Evolutionary conservation across 1,140 invertebrate species (phyloP).

Genomic region (Ridgeia piscesae): DNA sequence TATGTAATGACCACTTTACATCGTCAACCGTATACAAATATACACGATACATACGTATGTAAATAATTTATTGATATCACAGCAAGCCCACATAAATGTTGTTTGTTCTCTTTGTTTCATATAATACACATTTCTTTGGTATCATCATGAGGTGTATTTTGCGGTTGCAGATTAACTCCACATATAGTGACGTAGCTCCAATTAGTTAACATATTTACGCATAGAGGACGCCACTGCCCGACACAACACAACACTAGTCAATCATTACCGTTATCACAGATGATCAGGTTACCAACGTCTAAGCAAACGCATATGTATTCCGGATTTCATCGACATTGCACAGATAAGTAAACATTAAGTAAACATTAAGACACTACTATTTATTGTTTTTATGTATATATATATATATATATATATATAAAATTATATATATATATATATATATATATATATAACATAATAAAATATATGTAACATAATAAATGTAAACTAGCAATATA

Average conservation of each 20-base stretch:
- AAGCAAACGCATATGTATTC: background rate
- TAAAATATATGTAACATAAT: too few species aligned
- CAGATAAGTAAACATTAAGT: background rate
- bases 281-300: background rate
- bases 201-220: background rate
- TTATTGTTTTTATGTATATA: background rate
- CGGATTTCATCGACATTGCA: background rate
- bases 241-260: background rate
- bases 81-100: background rate
- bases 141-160: background rate
- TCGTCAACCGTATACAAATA: background rate
- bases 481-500: too few species aligned
- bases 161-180: too few species aligned
- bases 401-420: too few species aligned
- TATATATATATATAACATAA: too few species aligned
- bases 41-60: background rate
- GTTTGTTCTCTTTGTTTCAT: background rate
- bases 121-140: background rate
- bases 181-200: background rate
- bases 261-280: background rate
- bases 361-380: background rate
- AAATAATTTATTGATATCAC: background rate
- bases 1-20: background rate
- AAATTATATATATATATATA: too few species aligned
- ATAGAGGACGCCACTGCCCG: background rate